Evolutionary conservation across 1,140 invertebrate species (phyloP).

Genomic region (Archegozetes longisetosus): DNA sequence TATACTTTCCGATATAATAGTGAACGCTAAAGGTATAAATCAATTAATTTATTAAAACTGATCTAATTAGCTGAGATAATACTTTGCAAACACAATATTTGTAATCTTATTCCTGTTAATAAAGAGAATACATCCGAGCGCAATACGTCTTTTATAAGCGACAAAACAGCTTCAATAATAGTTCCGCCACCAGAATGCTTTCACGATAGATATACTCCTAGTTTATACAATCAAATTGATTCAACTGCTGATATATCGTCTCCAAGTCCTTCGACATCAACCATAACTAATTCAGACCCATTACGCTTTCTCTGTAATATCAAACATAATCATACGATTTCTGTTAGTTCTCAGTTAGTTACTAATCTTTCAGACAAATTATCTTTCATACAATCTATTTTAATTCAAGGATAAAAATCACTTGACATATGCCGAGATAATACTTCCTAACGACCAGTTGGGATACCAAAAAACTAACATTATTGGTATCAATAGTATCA

Average conservation of each 20-base stretch:
- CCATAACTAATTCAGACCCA: background rate
- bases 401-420: background rate
- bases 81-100: background rate
- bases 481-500: background rate
- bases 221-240: too few species aligned
- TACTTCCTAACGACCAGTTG: background rate
- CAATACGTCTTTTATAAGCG: background rate
- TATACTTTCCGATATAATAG: background rate
- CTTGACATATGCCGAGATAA: background rate
- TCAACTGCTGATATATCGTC: background rate
- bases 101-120: background rate
- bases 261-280: background rate
- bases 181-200: background rate
- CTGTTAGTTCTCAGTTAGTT: background rate
- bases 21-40: background rate
- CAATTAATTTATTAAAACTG: too few species aligned
- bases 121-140: background rate
- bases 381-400: background rate
- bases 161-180: background rate
- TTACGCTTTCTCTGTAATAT: background rate
- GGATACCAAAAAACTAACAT: background rate
- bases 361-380: background rate
- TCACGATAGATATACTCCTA: background rate
- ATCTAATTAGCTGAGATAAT: background rate
- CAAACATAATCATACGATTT: background rate